phyloP scores from a whole-genome alignment of 2,797 vertebrate genomes.

The Prunella strophiata region DNA sequence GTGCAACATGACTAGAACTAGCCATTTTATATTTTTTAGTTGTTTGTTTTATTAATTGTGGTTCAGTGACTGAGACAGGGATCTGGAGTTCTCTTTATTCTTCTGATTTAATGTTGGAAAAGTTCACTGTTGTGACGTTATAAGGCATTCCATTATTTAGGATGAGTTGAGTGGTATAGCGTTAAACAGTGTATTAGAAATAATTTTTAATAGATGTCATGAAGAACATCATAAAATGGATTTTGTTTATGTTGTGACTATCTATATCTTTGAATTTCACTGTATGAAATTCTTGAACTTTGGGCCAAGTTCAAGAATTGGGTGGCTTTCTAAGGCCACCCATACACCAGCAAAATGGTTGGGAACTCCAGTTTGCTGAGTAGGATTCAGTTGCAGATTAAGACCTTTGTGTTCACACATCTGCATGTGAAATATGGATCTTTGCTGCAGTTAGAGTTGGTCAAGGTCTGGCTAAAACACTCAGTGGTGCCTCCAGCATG shows the following conservation, averaged over 20 bases:
- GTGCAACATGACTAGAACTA: background rate
- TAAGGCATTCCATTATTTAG: background rate
- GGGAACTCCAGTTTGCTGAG: background rate
- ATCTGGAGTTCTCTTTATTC: background rate
- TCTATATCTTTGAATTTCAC: background rate
- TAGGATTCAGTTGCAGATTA: background rate
- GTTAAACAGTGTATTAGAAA: background rate
- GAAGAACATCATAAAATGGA: background rate
- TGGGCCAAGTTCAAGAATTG: too few relatives aligned
- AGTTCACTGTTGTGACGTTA: background rate
- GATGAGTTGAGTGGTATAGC: background rate
- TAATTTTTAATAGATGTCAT: background rate
- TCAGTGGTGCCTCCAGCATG: background rate
- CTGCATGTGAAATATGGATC: background rate
- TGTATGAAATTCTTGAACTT: background rate
- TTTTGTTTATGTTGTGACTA: background rate
- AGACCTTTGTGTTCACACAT: background rate
- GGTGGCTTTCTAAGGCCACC: background rate
- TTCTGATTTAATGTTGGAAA: background rate
- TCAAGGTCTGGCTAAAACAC: background rate
- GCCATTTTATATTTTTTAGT: background rate
- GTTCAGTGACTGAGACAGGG: background rate
- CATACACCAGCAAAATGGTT: background rate
- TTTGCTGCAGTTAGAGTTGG: rapidly evolving
- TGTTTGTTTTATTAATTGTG: background rate